Evolutionary conservation across 2,113 vertebrate genomes (phyloP).

Genomic region (Eulemur rufifrons): DNA sequence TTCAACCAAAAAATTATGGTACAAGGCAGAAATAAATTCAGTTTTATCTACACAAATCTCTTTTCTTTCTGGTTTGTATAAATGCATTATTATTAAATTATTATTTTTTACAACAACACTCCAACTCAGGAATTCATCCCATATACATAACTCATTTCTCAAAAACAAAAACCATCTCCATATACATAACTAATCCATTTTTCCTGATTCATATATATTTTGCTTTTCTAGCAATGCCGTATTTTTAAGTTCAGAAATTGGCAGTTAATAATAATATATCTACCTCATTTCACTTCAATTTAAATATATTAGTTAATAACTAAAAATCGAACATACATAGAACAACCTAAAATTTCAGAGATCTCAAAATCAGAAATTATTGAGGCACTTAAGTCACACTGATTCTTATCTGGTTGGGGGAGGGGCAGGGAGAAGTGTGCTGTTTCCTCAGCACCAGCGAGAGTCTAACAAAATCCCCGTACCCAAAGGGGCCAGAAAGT

Average conservation of each 20-base stretch:
- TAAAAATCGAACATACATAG: background rate
- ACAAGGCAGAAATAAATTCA: constrained; percentile 49
- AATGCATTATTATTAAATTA: constrained; percentile 63
- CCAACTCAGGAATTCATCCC: constrained; percentile 30
- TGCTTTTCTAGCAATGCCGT: background rate
- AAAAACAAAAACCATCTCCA: constrained; percentile 29
- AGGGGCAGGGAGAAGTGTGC: background rate
- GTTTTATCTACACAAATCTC: constrained; percentile 42
- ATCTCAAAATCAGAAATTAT: background rate
- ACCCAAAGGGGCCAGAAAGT: background rate
- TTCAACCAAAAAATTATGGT: constrained; percentile 34
- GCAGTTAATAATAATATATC: background rate
- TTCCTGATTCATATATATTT: constrained; percentile 15
- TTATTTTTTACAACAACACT: constrained; percentile 47
- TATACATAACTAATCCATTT: constrained; percentile 7
- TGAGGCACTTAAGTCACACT: background rate
- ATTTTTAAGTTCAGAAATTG: constrained; percentile 44
- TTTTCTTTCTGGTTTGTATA: constrained; percentile 51
- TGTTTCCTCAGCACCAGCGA: background rate
- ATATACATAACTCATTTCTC: constrained; percentile 32
- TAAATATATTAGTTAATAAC: background rate
- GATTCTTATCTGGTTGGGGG: background rate
- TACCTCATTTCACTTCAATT: constrained; percentile 11
- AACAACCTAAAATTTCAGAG: background rate
- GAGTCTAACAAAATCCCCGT: background rate